Percentiles rank a stretch among this genome's conserved stretches.
phyloP scores from a whole-genome alignment of 2,113 vertebrate species.

The Stictonetta naevosa region DNA sequence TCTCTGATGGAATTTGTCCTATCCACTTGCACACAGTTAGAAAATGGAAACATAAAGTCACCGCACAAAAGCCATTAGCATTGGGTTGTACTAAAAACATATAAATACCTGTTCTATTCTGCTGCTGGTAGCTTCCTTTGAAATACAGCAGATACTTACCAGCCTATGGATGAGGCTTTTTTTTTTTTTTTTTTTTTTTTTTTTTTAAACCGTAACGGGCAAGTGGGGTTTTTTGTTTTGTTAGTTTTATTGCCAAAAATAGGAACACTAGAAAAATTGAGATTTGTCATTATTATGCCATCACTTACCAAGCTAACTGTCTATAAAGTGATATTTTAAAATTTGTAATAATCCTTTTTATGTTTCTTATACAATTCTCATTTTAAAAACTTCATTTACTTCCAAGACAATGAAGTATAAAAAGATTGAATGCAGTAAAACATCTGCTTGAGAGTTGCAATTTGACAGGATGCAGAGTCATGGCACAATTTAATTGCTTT shows the following conservation, averaged over 20 bases:
- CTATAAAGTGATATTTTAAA: background rate
- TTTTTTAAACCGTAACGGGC: too few relatives aligned
- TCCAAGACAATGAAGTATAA: background rate
- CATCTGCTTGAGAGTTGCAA: background rate
- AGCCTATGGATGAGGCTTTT: background rate
- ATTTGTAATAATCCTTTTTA: background rate
- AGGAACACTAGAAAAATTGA: background rate
- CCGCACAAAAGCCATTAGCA: background rate
- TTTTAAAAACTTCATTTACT: background rate
- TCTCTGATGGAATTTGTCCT: background rate
- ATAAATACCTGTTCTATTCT: background rate
- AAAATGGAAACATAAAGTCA: background rate
- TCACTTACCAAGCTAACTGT: background rate
- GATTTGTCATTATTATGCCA: background rate
- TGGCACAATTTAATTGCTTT: background rate
- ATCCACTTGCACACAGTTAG: too few relatives aligned
- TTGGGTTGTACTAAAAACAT: rapidly evolving
- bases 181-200: background rate
- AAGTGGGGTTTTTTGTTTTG: too few relatives aligned
- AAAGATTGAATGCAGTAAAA: background rate
- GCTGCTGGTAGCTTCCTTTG: background rate
- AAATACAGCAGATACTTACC: background rate
- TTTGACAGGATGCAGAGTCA: background rate
- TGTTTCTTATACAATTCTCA: background rate
- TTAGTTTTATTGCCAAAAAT: too few relatives aligned